Evolutionary conservation across 2,797 vertebrate species (phyloP), one percentile per base, ranked within the genome.

Genomic region (Danio choprae): DNA sequence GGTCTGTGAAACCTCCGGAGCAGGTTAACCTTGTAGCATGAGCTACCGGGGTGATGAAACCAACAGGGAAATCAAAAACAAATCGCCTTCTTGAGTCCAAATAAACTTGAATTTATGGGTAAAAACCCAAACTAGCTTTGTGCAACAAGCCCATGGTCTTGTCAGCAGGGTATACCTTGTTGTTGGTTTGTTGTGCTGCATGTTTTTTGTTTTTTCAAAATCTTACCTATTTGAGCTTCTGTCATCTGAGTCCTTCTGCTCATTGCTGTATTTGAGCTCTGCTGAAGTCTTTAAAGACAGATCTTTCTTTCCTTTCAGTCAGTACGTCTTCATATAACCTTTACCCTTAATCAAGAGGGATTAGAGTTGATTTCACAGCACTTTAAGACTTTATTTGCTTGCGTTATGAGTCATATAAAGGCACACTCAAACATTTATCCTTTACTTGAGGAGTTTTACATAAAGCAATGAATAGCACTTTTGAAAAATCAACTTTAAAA

Each of bases 251-350:
- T 92, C 91, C 48, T 90, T 91, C 84, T 91, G 91, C 46, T 94
- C 91, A 9, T 89, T 89, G 87, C 89, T 92, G 88, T 92, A 93
- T 69, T 90, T 88, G 40, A 92, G 87, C 87, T 93, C 92, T 2
- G 89, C 91, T 18, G 91, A 91, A 22, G 91, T 90, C 87, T 93
- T 93, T 77, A 93, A 93, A 0, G 91, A 92, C 0, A 94, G 87
- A 80, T 94, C 91, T 63, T 90, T 89, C 87, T 94, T 93, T 43
- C 93, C 92, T 80, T 95, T 95, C 58, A 95, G 88, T 93, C 93
- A 95, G 78, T 94, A 94, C 3, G 91, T 93, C 88, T 93, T 94
- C 91, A 94, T 94, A 86, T 93, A 94, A 76, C 93, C 91, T 88
- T 94, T 94, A 40, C 83, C 83, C 86, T 85, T 72, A 81, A 82